phyloP scores from a whole-genome alignment of 30 jellyfish, hydroid and myxozoan genomes.

The Turritopsis dohrnii region DNA sequence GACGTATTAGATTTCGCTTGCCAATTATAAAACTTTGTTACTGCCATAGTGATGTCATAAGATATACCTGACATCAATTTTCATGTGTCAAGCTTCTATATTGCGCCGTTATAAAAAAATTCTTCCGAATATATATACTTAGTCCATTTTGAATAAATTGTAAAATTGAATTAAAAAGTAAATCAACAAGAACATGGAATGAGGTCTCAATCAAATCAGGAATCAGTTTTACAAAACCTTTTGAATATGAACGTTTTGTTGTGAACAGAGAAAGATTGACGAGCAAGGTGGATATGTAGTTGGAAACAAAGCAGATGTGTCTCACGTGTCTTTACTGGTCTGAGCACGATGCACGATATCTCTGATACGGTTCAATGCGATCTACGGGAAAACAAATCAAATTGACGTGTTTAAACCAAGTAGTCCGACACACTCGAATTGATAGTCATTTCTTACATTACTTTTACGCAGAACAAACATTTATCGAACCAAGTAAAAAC shows the following conservation, averaged over 20 bases:
- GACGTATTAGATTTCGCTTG: too few species aligned
- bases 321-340: slow-evolving; percentile 5
- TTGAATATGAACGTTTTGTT: not conserved
- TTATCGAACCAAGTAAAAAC: too few species aligned
- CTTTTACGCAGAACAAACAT: too few species aligned
- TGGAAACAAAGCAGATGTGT: not conserved
- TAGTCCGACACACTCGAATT: not conserved
- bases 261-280: not conserved
- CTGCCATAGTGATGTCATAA: too few species aligned
- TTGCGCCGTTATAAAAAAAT: not conserved
- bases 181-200: not conserved
- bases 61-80: not conserved
- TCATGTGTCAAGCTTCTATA: not conserved
- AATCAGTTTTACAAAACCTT: not conserved
- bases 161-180: not conserved
- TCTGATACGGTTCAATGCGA: slow-evolving; percentile 88
- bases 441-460: not conserved
- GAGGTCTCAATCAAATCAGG: not conserved
- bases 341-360: slow-evolving; percentile 87
- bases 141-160: not conserved
- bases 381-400: slow-evolving; percentile 35
- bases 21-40: too few species aligned
- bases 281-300: not conserved
- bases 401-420: not conserved
- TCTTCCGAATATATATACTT: not conserved